Evolutionary conservation across 2,888 invertebrate genomes (phyloP), one percentile per base, ranked within the genome.

Genomic region (Clistopyga incitator): DNA sequence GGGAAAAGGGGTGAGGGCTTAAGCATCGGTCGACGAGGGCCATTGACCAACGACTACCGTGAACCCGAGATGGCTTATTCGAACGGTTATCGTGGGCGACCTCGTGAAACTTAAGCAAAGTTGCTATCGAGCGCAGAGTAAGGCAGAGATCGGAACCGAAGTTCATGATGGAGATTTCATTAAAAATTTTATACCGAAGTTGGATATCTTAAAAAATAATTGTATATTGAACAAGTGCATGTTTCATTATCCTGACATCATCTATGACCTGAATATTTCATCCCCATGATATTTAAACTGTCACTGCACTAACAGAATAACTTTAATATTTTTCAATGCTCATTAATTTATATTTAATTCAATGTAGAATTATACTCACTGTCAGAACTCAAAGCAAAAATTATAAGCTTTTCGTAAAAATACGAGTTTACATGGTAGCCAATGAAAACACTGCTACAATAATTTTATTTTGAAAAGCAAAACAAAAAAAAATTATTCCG

Each of bases 61-160:
- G 29, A 45, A 34, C 56, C 59, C 25, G 80, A 78, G 72, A 84
- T 87, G 85, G 81, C 89, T 90, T 90, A 89, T 87, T 88, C 86
- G 70, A 78, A 86, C 87, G 90, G 89, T 90, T 90, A 90, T 90
- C 89, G 84, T 75, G 86, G 83, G 70, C 81, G 88, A 90, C 88
- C 89, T 85, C 84, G 81, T 74, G 86, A 86, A 88, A 89, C 86
- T 90, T 88, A 88, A 88, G 89, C 88, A 90, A 90, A 90, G 89
- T 89, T 89, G 84, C 76, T 52, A 56, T 34, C 72, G 42, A 64
- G 23, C 70, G 70, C 65, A 50, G 70, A 45, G 54, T 20, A 54
- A 59, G 56, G 52, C 72, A 20, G 78, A 79, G 75, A 59, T 67
- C 42, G 56, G 67, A 61, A 54, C 61, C 54, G 83, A 81, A 38